Evolutionary conservation across 2,113 vertebrate genomes (phyloP).

Genomic region (Centropus bengalensis): DNA sequence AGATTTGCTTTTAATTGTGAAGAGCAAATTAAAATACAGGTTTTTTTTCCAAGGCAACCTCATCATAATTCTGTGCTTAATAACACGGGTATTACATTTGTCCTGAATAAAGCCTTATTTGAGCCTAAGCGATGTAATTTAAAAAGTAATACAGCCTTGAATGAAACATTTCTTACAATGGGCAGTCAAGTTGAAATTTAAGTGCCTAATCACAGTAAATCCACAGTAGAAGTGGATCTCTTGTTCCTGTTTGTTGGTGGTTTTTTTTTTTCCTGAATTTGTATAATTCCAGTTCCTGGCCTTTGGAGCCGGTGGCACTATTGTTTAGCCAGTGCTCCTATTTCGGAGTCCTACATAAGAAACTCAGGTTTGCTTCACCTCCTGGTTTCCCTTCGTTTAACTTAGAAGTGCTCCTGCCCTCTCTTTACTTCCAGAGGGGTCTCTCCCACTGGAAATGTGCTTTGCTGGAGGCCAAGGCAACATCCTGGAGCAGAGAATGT

Average conservation of each 20-base stretch:
- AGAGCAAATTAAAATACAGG: conserved; percentile 42
- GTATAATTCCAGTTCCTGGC: not conserved
- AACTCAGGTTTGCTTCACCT: not conserved
- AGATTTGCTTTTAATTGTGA: conserved; percentile 52
- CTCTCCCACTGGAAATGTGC: not conserved
- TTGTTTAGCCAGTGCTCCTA: not conserved
- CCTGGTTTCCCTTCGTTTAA: not conserved
- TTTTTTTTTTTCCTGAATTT: not conserved
- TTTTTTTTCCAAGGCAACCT: conserved; percentile 12
- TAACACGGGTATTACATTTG: conserved; percentile 8
- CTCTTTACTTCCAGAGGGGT: not conserved
- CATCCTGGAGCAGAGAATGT: not conserved
- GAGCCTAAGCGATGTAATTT: not conserved
- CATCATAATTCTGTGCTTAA: conserved; percentile 1
- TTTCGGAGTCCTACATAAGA: not conserved
- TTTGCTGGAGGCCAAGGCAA: not conserved
- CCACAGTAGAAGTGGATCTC: not conserved
- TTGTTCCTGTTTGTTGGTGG: not conserved
- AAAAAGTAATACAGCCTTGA: not conserved
- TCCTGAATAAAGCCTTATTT: not conserved
- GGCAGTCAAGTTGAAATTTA: not conserved
- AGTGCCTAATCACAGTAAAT: not conserved
- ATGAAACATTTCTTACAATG: not conserved
- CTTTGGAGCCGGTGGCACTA: not conserved
- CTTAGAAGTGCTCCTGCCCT: not conserved